Percentiles rank a stretch among this genome's conserved stretches.
Evolutionary conservation across 2,113 vertebrate genomes (phyloP).

Genomic region (Ictidomys tridecemlineatus): DNA sequence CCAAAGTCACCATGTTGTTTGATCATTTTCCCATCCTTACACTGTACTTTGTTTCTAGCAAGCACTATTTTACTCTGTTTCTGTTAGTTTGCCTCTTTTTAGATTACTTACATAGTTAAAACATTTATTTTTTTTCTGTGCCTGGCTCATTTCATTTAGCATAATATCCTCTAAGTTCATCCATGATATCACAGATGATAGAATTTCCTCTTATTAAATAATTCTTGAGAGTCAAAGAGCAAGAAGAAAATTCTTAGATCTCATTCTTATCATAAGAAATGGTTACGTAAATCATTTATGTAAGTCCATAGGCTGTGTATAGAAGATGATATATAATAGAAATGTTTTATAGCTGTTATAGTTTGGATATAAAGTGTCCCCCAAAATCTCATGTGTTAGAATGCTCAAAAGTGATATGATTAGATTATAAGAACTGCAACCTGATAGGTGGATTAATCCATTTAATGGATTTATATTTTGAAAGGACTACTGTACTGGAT

Average conservation of each 20-base stretch:
- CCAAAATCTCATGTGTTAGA: no score
- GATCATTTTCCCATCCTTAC: neutral
- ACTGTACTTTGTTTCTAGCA: neutral
- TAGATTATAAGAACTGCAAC: no score
- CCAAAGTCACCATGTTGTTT: neutral
- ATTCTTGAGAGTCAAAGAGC: neutral
- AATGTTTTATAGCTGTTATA: neutral
- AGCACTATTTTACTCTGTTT: neutral
- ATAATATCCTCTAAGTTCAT: neutral
- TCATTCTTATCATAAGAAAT: neutral
- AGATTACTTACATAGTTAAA: neutral
- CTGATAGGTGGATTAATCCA: no score
- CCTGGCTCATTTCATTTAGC: neutral
- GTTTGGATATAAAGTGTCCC: no score
- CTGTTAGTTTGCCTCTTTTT: neutral
- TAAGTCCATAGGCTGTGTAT: neutral
- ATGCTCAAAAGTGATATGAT: no score
- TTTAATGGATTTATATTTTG: no score
- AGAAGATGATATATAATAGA: neutral
- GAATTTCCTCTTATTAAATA: neutral
- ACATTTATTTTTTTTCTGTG: neutral
- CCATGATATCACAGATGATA: neutral
- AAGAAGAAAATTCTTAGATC: constrained; percentile 5
- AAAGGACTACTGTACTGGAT: no score
- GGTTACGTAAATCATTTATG: neutral